Percentiles rank a stretch among this genome's conserved stretches.
Evolutionary conservation across 2,113 vertebrate genomes (phyloP).

Genomic region (Pygathrix nemaeus): DNA sequence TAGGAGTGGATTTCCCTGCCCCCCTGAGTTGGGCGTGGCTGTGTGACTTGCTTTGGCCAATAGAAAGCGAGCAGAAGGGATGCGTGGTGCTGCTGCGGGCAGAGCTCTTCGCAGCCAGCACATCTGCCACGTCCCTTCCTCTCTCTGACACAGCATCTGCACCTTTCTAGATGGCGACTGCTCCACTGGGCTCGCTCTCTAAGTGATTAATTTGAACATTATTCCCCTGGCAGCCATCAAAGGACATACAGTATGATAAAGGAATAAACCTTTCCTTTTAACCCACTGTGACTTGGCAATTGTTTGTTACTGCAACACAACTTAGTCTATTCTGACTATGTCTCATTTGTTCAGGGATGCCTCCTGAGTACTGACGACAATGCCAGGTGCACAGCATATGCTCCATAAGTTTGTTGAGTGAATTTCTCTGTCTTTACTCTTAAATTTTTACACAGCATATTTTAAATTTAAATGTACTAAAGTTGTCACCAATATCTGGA

Average conservation of each 20-base stretch:
- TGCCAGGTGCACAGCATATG: background rate
- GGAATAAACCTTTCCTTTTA: background rate
- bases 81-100: too few relatives aligned
- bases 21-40: background rate
- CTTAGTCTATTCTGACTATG: background rate
- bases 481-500: background rate
- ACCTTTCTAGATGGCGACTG: background rate
- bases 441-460: background rate
- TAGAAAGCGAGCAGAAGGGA: background rate
- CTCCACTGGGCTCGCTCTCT: background rate
- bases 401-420: background rate
- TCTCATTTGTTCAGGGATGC: background rate
- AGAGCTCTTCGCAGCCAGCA: background rate
- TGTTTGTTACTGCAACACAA: background rate
- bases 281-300: background rate
- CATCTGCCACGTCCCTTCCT: fast-evolving
- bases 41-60: background rate
- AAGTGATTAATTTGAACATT: background rate
- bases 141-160: background rate
- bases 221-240: background rate
- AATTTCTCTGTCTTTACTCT: background rate
- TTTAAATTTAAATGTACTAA: background rate
- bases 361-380: background rate
- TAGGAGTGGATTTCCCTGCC: background rate
- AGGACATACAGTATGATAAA: background rate